Conservation (phyloP, 1,140 invertebrate species). For the Laodelphax striatellus region DNA sequence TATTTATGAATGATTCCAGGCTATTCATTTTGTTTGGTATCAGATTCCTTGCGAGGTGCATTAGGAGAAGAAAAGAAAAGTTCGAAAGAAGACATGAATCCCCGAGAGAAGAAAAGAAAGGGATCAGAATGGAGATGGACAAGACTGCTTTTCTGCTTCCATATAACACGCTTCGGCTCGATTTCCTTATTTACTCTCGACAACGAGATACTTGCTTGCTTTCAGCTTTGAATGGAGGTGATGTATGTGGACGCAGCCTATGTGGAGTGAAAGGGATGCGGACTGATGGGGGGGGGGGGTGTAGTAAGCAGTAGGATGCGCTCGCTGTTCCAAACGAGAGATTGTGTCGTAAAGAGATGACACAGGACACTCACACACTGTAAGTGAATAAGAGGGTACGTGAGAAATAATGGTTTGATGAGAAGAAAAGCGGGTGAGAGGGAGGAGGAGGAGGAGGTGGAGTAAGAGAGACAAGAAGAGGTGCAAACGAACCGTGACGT, state of each 20-base stretch:
- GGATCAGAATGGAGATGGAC: too few relatives aligned
- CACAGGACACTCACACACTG: background rate
- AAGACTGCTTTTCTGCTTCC: too few relatives aligned
- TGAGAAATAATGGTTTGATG: background rate
- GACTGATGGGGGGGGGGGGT: conserved; percentile 12
- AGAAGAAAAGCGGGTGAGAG: conserved; percentile 13
- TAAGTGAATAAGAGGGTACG: conserved; percentile 5
- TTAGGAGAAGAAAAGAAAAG: too few relatives aligned
- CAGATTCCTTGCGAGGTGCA: too few relatives aligned
- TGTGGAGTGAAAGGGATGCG: conserved; percentile 18
- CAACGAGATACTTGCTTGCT: too few relatives aligned
- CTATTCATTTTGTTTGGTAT: too few relatives aligned
- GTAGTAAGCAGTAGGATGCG: conserved; percentile 13
- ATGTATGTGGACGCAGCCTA: conserved; percentile 1
- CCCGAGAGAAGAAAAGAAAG: too few relatives aligned
- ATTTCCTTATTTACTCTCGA: too few relatives aligned
- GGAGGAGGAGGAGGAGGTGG: conserved; percentile 23
- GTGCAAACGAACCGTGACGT: conserved; percentile 19
- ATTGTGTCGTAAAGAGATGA: conserved; percentile 1
- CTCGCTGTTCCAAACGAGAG: conserved; percentile 2
- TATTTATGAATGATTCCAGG: too few relatives aligned
- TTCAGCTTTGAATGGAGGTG: background rate
- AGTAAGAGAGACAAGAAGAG: conserved; percentile 1
- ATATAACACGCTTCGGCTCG: too few relatives aligned
- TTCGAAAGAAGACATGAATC: too few relatives aligned